Base-by-base conservation (phyloP, 2,888 invertebrate species). In the Drosophila emarginata region DNA sequence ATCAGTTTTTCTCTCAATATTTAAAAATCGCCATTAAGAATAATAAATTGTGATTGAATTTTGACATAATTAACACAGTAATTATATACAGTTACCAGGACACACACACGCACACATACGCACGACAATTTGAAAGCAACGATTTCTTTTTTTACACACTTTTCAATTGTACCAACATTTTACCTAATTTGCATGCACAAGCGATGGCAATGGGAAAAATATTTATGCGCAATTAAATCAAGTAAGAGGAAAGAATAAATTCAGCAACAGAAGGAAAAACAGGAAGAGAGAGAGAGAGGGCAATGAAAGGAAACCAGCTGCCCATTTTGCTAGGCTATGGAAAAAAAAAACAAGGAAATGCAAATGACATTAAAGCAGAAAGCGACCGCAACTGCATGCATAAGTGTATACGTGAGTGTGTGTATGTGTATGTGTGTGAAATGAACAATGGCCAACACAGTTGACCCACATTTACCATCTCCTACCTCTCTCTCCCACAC, bases 181-280 rank as follows among this genome's bases (percentile, higher is more conserved):
- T 39, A 36, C 56, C 79, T 84, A 88, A 84, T 84, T 87, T 88
- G 79, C 73, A 84, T 88, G 88, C 81, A 79, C 67, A 77, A 70
- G 69, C 75, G 62, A 62, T 50, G 58, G 79, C 76, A 78, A 73
- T 75, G 45, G 80, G 68, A 60, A 82, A 86, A 86, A 88, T 88
- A 88, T 84, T 88, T 88, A 87, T 85, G 89, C 85, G 84, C 89
- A 85, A 85, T 85, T 85, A 85, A 85, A 88, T 80, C 87, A 88
- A 86, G 84, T 86, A 74, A 88, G 79, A 72, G 75, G 66, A 87
- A 80, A 64, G 68, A 78, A 88, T 87, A 87, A 78, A 84, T 87
- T 79, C 72, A 40, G 56, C 15, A 39, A 28, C 18, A 40, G 56
- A 66, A 32, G 52, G 51, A 32, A 15, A 36, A 12, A 58, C 4